Evolutionary conservation across 2,113 vertebrate species (phyloP), one percentile per base, ranked within the genome.

Genomic region (Phylloscopus trochiloides): DNA sequence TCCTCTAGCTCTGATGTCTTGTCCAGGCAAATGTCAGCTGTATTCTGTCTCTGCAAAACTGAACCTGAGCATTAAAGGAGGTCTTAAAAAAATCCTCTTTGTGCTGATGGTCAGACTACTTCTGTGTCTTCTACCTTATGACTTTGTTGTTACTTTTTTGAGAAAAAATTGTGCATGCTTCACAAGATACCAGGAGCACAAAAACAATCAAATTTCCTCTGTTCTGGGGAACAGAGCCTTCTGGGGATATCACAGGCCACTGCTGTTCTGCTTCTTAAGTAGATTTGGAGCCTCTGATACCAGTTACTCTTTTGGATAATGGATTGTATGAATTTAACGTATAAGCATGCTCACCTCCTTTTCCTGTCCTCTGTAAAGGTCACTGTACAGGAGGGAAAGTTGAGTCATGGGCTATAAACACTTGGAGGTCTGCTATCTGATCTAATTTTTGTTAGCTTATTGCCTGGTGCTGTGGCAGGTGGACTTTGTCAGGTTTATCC

Each of bases 371-470:
- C 80, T 2, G 9, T 87, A 95, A 93, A 92, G 89, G 91, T 96
- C 80, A 61, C 31, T 84, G 57, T 94, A 94, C 51, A 86, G 88
- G 91, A 92, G 83, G 75, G 68, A 86, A 91, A 84, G 86, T 95
- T 95, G 94, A 95, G 86, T 95, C 95, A 94, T 86, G 61, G 92
- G 52, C 91, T 95, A 92, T 96, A 94, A 95, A 89, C 57, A 47
- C 70, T 89, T 89, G 83, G 63, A 87, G 76, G 59, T 86, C 65
- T 95, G 83, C 73, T 89, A 51, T 91, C 80, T 81, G 86, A 74
- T 92, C 76, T 92, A 75, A 84, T 94, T 94, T 88, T 92, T 94
- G 63, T 88, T 95, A 81, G 57, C 77, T 94, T 89, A 84, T 55
- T 88, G 68, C 89, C 71, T 21, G 65, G 26, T 92, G 68, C 81